Conservation (phyloP, 2,113 vertebrate species). For the Tapirus terrestris region DNA sequence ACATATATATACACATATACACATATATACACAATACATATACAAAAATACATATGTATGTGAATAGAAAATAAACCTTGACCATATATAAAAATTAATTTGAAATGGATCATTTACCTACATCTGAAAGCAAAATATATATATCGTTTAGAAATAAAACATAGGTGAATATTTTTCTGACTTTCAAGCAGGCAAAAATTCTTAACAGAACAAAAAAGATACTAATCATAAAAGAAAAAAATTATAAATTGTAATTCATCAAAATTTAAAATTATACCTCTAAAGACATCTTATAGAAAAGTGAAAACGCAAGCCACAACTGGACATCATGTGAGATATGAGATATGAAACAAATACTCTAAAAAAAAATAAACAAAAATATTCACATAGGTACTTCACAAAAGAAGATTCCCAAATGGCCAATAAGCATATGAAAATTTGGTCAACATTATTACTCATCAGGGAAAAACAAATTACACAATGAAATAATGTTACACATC, state of each 20-base stretch:
- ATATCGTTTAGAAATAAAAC: neutral
- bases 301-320: neutral
- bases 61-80: neutral
- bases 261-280: neutral
- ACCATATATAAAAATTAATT: neutral
- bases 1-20: neutral
- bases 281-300: neutral
- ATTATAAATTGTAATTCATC: neutral
- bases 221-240: neutral
- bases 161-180: neutral
- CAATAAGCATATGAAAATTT: neutral
- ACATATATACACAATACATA: neutral
- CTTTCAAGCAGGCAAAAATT: neutral
- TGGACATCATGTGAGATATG: neutral
- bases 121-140: neutral
- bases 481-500: neutral
- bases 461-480: neutral
- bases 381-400: neutral
- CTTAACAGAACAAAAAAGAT: neutral
- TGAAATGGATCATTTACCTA: neutral
- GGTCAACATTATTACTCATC: neutral
- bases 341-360: neutral
- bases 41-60: neutral
- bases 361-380: neutral
- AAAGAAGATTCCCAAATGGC: neutral